A percentile compares a stretch with the other conserved stretches of the same genome.
phyloP scores from a whole-genome alignment of 30 jellyfish, hydroid and myxozoan genomes.

The Hydractinia symbiolongicarpus region DNA sequence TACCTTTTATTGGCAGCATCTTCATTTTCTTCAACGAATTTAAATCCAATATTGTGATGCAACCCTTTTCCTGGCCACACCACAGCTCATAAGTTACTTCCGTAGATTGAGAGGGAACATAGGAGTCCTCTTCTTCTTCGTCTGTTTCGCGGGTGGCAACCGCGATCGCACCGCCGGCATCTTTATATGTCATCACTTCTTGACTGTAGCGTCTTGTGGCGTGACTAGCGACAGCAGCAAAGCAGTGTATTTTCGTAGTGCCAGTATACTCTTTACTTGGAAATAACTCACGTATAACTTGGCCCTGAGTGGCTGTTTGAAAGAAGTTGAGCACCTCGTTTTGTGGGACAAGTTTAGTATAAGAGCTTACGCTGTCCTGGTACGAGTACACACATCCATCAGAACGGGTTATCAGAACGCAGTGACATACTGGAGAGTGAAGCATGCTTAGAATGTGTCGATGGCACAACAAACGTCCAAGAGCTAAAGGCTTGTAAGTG shows the following conservation, averaged over 20 bases:
- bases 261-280: slow-evolving; percentile 50
- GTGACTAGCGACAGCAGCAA: slow-evolving; percentile 81
- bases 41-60: slow-evolving; percentile 61
- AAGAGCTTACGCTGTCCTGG: slow-evolving; percentile 53
- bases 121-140: background rate
- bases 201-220: slow-evolving; percentile 34
- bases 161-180: slow-evolving; percentile 52
- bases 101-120: background rate
- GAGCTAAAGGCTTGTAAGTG: slow-evolving; percentile 83
- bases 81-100: slow-evolving; percentile 65
- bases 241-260: slow-evolving; percentile 53
- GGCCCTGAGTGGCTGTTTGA: slow-evolving; percentile 17
- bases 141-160: slow-evolving; percentile 26
- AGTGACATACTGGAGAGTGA: slow-evolving; percentile 77
- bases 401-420: slow-evolving; percentile 60
- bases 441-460: slow-evolving; percentile 57
- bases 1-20: slow-evolving; percentile 46
- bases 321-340: slow-evolving; percentile 24
- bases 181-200: slow-evolving; percentile 39
- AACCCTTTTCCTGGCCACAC: slow-evolving; percentile 94
- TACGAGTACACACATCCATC: slow-evolving; percentile 58
- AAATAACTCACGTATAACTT: slow-evolving; percentile 46
- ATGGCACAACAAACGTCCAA: slow-evolving; percentile 47
- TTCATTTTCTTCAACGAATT: slow-evolving; percentile 41
- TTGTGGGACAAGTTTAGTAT: slow-evolving; percentile 31